A percentile compares a stretch with the other conserved stretches of the same genome.
phyloP scores from a whole-genome alignment of 1,140 invertebrate species.

The Heliothis virescens region DNA sequence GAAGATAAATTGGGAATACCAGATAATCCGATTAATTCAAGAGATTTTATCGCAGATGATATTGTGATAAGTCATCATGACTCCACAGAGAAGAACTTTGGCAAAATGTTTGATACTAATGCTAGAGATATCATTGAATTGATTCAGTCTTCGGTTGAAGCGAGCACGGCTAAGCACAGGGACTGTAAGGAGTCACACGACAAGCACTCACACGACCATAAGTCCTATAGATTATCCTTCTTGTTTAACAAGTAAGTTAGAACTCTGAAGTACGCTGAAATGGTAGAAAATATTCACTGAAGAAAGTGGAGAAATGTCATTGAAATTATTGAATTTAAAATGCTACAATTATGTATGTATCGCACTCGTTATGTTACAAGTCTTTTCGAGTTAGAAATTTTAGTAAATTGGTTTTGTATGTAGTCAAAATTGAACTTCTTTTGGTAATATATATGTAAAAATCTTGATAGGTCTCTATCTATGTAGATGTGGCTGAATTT shows the following conservation, averaged over 20 bases:
- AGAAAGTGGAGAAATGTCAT: too few relatives aligned
- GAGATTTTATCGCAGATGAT: background rate
- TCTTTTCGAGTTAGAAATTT: too few relatives aligned
- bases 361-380: too few relatives aligned
- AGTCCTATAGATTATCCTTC: slow-evolving; percentile 26
- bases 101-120: background rate
- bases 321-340: too few relatives aligned
- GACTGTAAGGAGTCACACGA: background rate
- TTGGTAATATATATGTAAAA: too few relatives aligned
- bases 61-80: slow-evolving; percentile 1
- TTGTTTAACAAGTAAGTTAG: slow-evolving; percentile 18
- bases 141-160: background rate
- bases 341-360: too few relatives aligned
- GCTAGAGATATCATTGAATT: slow-evolving; percentile 5
- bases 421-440: too few relatives aligned
- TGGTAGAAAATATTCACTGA: too few relatives aligned
- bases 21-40: too few relatives aligned
- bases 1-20: background rate
- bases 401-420: too few relatives aligned
- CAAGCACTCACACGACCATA: slow-evolving; percentile 11
- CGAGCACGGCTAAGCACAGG: background rate
- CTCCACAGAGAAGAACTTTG: background rate
- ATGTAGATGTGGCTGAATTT: too few relatives aligned
- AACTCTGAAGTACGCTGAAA: background rate
- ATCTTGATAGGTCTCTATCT: too few relatives aligned